Evolutionary conservation across 2,113 vertebrate species (phyloP), one percentile per base, ranked within the genome.

Genomic region (Trichomycterus rosablanca): DNA sequence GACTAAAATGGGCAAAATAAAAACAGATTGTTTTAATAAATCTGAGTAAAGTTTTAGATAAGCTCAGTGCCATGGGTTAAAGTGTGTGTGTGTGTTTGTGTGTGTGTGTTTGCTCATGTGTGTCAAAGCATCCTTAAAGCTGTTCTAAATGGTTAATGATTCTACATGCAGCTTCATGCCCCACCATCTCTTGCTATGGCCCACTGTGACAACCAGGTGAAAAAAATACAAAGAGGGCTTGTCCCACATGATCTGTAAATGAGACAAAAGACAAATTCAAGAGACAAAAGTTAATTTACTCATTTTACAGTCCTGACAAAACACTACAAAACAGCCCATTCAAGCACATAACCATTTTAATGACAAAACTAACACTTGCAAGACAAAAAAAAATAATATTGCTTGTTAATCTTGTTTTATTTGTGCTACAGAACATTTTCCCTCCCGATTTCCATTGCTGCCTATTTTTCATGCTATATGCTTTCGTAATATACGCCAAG

Each of bases 91-190:
- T 52, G 40, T 58, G 39, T 42, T 8, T 45, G 22, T 35, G 49
- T n/a, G n/a, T n/a, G n/a, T n/a, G n/a, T n/a, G n/a, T n/a, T n/a
- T n/a, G 19, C 2, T 2, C 11, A 15, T 15, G 53, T 50, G 23
- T 12, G 8, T 2, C 7, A 14, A 40, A 23, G 32, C 30, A 43
- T 64, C 30, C 35, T 23, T 28, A 46, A 35, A 34, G 30, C 16
- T 61, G 45, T 35, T 59, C 37, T 62, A 30, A 50, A 58, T 54
- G 45, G 62, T 68, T 57, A 53, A 70, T 58, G 58, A 66, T 69
- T 69, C 40, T 46, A 26, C 80, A 44, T 76, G 78, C 65, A 59
- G 67, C 62, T 45, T 74, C 76, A 77, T 81, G 76, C 77, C 50
- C 18, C 28, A 71, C 65, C 63, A 26, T 23, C 7, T 55, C 14